Percentiles rank a stretch among this genome's conserved stretches.
Conservation (phyloP, 1,140 invertebrate species). For the Sarcophaga bullata region DNA sequence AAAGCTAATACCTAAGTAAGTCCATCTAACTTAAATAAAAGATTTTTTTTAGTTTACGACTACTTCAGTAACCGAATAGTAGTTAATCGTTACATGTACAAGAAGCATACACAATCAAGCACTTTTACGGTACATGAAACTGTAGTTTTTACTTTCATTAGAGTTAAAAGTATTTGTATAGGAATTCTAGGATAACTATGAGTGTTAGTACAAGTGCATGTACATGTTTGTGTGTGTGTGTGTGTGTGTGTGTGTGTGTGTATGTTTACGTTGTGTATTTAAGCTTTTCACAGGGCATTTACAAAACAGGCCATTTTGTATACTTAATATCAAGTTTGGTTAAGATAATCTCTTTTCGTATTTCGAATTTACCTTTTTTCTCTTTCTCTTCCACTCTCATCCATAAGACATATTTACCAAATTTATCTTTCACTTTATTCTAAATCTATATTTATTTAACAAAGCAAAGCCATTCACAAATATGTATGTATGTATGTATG, state of each 20-base stretch:
- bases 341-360: conserved; percentile 8
- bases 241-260: background rate
- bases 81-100: no score
- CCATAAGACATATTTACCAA: background rate
- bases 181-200: no score
- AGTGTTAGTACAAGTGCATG: no score
- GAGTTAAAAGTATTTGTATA: no score
- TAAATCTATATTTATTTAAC: background rate
- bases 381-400: no score
- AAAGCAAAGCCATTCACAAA: background rate
- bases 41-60: no score
- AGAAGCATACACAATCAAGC: no score
- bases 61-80: no score
- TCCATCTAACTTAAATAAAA: no score
- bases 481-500: background rate
- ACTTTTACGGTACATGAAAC: no score
- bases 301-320: conserved; percentile 4
- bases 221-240: background rate
- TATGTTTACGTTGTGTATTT: background rate
- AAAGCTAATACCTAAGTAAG: no score
- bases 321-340: conserved; percentile 9
- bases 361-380: background rate
- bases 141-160: no score
- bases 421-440: conserved; percentile 11
- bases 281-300: background rate